Base-by-base conservation (phyloP, 2,113 vertebrate species). In the Chaetorhynchus papuensis region DNA sequence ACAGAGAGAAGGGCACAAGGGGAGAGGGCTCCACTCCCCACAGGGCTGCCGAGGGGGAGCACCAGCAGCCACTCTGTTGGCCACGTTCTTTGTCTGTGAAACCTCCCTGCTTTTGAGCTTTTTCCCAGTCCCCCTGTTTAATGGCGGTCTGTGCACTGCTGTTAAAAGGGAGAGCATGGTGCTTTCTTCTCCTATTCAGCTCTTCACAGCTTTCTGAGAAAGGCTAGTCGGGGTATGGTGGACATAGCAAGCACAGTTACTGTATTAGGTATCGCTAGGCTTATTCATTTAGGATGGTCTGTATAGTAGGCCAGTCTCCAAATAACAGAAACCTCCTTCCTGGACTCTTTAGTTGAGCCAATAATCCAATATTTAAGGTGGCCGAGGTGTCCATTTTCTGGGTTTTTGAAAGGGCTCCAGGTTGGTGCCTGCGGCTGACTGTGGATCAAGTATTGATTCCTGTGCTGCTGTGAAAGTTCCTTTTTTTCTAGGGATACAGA, bases 181-280 rank as follows among this genome's bases (percentile, higher is more conserved):
- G 4, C 15, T 65, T 89, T n/a, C 45, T 61, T 56, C 28, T 88
- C 24, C 13, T 13, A 11, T 78, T 82, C 78, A 52, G 15, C 61
- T 70, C 11, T 74, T 53, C 42, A 26, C 27, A 49, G 24, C n/a
- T 60, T 76, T 35, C 79, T 90, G 63, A 68, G 89, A 80, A 57
- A 49, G 35, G 11, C 33, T 68, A 5, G 15, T 27, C 0, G 0
- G 14, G 30, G 30, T 47, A 15, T 27, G 22, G 14, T 35, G 19
- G 24, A 15, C 17, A 6, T 33, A 50, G 76, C 0, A 1, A 75
- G 22, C 35, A 27, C 0, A 0, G 18, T 63, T 41, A 22, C 52
- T 63, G 2, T 57, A 44, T 75, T 41, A 57, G 24, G 23, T 37
- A 15, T 41, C 33, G 6, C 2, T 77, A 39, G 39, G 13, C 19